phyloP scores from a whole-genome alignment of 2,888 invertebrate species.

The Gibbula magus region DNA sequence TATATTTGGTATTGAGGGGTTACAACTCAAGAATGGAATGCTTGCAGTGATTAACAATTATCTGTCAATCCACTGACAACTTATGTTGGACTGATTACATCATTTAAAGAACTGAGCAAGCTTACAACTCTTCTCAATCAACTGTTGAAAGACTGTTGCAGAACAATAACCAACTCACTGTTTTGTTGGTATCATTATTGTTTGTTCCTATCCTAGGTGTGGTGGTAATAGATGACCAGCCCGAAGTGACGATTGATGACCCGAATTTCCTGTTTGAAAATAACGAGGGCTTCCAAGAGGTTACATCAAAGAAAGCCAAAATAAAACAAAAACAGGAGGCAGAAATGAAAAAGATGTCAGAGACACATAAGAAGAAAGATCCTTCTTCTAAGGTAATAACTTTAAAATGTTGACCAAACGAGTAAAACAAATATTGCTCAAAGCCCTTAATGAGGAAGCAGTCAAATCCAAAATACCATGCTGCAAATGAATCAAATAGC shows the following conservation, averaged over 20 bases:
- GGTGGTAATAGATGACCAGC: constrained; percentile 78
- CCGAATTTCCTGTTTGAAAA: constrained; percentile 75
- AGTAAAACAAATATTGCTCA: no score
- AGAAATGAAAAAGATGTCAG: constrained; percentile 72
- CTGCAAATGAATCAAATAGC: no score
- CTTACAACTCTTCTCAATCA: no score
- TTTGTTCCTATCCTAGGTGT: constrained; percentile 73
- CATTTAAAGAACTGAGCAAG: not conserved
- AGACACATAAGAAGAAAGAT: constrained; percentile 55
- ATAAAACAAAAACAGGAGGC: constrained; percentile 73
- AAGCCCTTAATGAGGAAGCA: no score
- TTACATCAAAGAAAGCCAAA: constrained; percentile 83
- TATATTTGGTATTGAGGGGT: no score
- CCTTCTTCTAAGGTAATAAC: constrained; percentile 51
- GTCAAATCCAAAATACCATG: no score
- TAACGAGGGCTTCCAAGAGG: constrained; percentile 86
- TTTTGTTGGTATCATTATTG: not conserved
- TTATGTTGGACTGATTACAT: constrained; percentile 1
- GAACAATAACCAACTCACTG: not conserved
- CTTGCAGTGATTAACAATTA: constrained; percentile 23
- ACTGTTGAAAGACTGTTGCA: no score
- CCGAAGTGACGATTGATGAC: constrained; percentile 76
- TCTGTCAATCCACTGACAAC: constrained; percentile 27
- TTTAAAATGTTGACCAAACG: no score
- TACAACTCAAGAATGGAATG: no score